Base-by-base conservation (phyloP, 2,888 invertebrate genomes). In the Rotaria macrura region DNA sequence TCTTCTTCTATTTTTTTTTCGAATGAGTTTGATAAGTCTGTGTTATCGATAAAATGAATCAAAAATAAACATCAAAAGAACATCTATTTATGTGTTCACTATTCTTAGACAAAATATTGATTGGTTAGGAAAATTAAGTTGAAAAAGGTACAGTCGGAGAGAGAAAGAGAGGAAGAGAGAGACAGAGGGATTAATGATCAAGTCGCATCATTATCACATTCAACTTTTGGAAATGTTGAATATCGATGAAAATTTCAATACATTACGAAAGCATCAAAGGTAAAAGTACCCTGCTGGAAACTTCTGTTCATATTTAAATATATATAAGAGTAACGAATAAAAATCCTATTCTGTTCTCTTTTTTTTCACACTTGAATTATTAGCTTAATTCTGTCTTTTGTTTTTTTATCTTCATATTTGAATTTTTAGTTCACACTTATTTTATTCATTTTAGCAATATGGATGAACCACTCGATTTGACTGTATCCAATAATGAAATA, bases 151-250 rank as follows among this genome's bases (percentile, higher is more conserved):
- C 52, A 52, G 20, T 23, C 52, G 4, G 65, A 29, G 34, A 65
- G 20, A 29, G 65, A 34, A 20, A 65, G 34, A 29, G 65, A 20
- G 29, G 7, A 20, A 34, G 65, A 65, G 20, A 38, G 34, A 65
- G 65, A 65, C 34, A 65, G 25, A 54, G 6, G 10, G 34, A 65
- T 65, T 65, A 65, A 65, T 65, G 65, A 34, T 65, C 65, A 65
- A 65, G 65, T 65, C 65, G 65, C 65, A 65, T 65, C 65, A 65
- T 65, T 65, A 65, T 65, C 65, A 65, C 65, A 65, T 65, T 65
- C 12, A 65, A 65, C 34, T 34, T 29, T 65, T 34, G 17, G 20
- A 52, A 34, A 65, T 65, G 65, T 65, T 65, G 29, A 65, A 65
- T 65, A 20, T 38, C 17, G 65, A 65, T 65, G 65, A 65, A 65